Evolutionary conservation across 2,888 invertebrate genomes (phyloP).

Genomic region (Strigamia transsilvanica): DNA sequence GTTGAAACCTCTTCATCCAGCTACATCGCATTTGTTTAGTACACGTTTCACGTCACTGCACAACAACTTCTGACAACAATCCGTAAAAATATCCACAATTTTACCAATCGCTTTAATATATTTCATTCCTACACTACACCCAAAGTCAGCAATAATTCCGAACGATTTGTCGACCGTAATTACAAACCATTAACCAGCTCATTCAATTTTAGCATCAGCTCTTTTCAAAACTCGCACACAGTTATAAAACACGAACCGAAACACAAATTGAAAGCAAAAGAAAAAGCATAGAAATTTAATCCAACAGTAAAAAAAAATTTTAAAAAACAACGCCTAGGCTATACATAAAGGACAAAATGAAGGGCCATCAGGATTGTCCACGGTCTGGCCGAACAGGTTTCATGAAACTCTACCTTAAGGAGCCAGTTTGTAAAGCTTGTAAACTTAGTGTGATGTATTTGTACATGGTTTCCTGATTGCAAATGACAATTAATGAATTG

Average conservation of each 20-base stretch:
- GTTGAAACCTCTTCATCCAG: too few relatives aligned
- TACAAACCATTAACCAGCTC: not conserved
- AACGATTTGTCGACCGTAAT: too few relatives aligned
- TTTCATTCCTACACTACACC: too few relatives aligned
- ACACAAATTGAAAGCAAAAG: not conserved
- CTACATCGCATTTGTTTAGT: too few relatives aligned
- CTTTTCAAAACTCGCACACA: too few relatives aligned
- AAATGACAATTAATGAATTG: slow-evolving; percentile 19
- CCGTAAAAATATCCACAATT: too few relatives aligned
- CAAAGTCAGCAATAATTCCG: too few relatives aligned
- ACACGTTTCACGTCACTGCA: too few relatives aligned
- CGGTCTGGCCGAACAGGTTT: slow-evolving; percentile 18
- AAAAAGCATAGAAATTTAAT: not conserved
- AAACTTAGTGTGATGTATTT: slow-evolving; percentile 12
- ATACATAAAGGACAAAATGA: not conserved
- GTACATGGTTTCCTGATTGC: slow-evolving; percentile 24
- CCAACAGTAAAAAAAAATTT: not conserved
- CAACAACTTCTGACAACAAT: too few relatives aligned
- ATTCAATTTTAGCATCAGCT: not conserved
- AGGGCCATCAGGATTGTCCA: not conserved
- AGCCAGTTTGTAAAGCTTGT: not conserved
- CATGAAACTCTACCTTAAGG: not conserved
- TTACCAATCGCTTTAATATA: too few relatives aligned
- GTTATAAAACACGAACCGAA: too few relatives aligned
- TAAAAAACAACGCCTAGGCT: not conserved